Conservation (phyloP, 2,888 invertebrate genomes). For the Pseudoips prasinana region DNA sequence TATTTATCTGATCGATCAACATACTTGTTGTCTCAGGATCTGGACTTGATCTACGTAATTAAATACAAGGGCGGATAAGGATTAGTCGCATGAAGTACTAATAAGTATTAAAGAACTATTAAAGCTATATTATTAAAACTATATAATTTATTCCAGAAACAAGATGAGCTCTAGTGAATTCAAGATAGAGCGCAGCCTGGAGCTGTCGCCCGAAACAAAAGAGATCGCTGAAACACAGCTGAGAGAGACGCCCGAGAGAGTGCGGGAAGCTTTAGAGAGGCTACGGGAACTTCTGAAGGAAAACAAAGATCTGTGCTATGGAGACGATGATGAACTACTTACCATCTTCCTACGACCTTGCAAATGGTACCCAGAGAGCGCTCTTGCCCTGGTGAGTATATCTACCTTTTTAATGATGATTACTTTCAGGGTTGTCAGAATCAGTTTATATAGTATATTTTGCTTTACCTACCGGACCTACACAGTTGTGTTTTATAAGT, state of each 20-base stretch:
- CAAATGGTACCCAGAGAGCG: conserved; percentile 92
- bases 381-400: conserved; percentile 86
- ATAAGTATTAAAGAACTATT: too few relatives aligned
- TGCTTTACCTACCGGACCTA: too few relatives aligned
- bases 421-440: too few relatives aligned
- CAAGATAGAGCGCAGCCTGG: conserved; percentile 81
- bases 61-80: too few relatives aligned
- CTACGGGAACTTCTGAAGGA: conserved; percentile 85
- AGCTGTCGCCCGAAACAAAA: conserved; percentile 80
- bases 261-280: conserved; percentile 81
- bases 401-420: too few relatives aligned
- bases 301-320: conserved; percentile 84
- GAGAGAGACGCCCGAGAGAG: conserved; percentile 87
- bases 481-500: too few relatives aligned
- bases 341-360: conserved; percentile 90
- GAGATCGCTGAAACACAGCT: conserved; percentile 84
- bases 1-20: conserved; percentile 19
- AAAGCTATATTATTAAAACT: too few relatives aligned
- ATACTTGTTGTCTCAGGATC: too few relatives aligned
- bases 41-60: too few relatives aligned
- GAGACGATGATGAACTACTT: conserved; percentile 89
- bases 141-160: conserved; percentile 34
- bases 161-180: conserved; percentile 75
- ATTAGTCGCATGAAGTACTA: too few relatives aligned
- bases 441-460: too few relatives aligned